phyloP scores from a whole-genome alignment of 2,888 invertebrate genomes.

The Cynaeus angustus region DNA sequence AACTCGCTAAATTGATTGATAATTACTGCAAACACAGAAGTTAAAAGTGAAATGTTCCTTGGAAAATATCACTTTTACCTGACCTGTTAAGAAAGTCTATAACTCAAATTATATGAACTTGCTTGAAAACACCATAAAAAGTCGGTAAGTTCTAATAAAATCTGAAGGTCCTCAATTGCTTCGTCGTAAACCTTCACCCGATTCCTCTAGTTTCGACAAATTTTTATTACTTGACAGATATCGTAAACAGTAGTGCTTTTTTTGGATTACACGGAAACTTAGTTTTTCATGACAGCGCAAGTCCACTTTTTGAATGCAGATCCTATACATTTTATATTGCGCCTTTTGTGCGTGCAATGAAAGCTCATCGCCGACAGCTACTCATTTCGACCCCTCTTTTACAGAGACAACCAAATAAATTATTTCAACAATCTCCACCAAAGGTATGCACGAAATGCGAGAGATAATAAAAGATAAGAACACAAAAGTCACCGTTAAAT shows the following conservation, averaged over 20 bases:
- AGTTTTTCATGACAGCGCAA: conserved; percentile 1
- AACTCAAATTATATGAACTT: conserved; percentile 41
- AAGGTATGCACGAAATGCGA: not conserved
- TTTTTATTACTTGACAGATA: conserved; percentile 19
- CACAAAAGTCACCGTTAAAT: not conserved
- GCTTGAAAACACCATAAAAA: conserved; percentile 34
- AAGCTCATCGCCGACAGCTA: conserved; percentile 26
- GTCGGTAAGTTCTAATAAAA: conserved; percentile 36
- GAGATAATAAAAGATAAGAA: not conserved
- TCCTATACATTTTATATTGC: conserved; percentile 42
- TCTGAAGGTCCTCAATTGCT: conserved; percentile 20
- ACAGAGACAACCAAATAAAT: conserved; percentile 17
- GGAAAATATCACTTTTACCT: conserved; percentile 47
- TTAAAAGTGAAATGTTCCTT: conserved; percentile 41
- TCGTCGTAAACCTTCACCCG: conserved; percentile 24
- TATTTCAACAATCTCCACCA: conserved; percentile 9
- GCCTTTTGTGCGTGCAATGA: conserved; percentile 29
- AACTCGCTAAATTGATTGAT: conserved; percentile 28
- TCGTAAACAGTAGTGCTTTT: conserved; percentile 11
- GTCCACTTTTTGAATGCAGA: not conserved
- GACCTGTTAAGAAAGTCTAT: conserved; percentile 42
- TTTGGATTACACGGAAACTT: conserved; percentile 7
- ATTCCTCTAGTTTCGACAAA: conserved; percentile 18
- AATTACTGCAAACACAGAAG: conserved; percentile 30
- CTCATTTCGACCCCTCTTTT: conserved; percentile 24